Conservation (phyloP, 2,113 vertebrate genomes). For the Dryoscopus gambensis region DNA sequence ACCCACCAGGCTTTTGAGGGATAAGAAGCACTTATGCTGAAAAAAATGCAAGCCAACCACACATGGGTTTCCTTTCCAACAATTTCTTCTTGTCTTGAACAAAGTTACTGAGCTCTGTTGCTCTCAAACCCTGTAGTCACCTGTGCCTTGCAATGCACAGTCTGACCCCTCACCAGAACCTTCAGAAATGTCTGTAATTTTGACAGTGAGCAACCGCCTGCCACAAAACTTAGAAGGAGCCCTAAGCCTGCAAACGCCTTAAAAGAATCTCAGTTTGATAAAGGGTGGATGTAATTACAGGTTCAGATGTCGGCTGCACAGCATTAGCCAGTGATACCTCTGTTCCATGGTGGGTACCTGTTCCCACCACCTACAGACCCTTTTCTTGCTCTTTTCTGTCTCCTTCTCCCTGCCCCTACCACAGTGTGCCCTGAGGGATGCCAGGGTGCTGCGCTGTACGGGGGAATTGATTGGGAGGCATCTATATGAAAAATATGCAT, state of each 20-base stretch:
- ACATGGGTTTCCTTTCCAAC: not conserved
- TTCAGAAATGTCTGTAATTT: not conserved
- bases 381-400: not conserved
- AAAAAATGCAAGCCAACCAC: not conserved
- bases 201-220: not conserved
- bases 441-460: rapidly evolving
- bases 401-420: not conserved
- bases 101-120: not conserved
- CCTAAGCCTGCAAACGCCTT: not conserved
- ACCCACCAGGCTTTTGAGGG: not conserved
- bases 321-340: not conserved
- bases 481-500: not conserved
- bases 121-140: not conserved
- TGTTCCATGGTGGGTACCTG: not conserved
- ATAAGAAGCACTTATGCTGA: not conserved
- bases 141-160: not conserved
- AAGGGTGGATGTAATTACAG: not conserved
- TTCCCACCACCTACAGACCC: not conserved
- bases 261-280: not conserved
- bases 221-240: not conserved
- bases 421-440: rapidly evolving
- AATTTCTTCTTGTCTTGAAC: not conserved
- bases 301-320: not conserved
- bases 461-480: not conserved
- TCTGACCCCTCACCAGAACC: not conserved